Conservation (phyloP, 2,888 invertebrate species). For the Oeneis ivallda region DNA sequence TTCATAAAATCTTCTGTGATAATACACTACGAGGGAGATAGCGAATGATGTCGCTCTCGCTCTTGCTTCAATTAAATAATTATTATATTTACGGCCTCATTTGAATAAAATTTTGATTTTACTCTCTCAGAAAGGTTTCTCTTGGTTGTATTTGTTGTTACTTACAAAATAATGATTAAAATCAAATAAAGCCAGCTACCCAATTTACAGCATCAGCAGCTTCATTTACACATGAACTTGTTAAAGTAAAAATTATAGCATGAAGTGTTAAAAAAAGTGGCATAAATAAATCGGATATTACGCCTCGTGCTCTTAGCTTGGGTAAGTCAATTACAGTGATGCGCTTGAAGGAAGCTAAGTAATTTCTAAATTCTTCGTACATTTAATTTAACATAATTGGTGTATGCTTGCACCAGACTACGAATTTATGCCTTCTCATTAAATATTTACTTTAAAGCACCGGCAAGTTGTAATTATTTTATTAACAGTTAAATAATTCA, state of each 20-base stretch:
- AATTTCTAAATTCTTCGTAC: conserved; percentile 82
- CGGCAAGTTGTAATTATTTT: neutral
- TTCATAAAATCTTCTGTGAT: too few species aligned
- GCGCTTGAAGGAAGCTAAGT: conserved; percentile 80
- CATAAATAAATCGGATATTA: conserved; percentile 72
- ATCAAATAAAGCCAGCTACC: neutral
- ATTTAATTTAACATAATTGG: conserved; percentile 80
- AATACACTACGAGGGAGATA: too few species aligned
- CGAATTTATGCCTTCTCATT: conserved; percentile 65
- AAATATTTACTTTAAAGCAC: conserved; percentile 18
- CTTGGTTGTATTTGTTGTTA: too few species aligned
- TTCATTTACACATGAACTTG: conserved; percentile 4
- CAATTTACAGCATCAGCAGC: neutral
- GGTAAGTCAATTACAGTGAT: conserved; percentile 78
- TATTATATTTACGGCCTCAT: too few species aligned
- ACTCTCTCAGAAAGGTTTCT: too few species aligned
- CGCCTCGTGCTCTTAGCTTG: conserved; percentile 70
- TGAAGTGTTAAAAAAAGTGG: conserved; percentile 47
- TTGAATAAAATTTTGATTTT: too few species aligned
- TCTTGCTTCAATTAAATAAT: too few species aligned
- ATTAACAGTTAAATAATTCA: neutral
- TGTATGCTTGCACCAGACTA: conserved; percentile 77
- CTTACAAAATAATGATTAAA: neutral
- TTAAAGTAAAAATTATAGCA: conserved; percentile 16
- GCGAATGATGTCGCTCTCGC: too few species aligned